Evolutionary conservation across 2,888 invertebrate genomes (phyloP).

Genomic region (Eupithecia insigniata): DNA sequence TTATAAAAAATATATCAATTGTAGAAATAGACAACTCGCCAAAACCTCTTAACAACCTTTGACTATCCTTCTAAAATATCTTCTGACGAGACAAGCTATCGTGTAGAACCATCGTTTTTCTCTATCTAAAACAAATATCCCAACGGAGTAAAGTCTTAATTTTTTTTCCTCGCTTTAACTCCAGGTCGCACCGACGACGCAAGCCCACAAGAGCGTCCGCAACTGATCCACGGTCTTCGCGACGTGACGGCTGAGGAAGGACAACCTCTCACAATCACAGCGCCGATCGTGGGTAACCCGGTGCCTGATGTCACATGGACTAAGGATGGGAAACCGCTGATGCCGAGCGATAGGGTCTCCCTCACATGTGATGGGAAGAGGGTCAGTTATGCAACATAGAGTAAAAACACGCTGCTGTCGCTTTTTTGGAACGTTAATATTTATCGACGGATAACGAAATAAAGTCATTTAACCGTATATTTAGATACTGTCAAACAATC

Average conservation of each 20-base stretch:
- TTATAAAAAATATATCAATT: background rate
- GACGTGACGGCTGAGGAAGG: constrained; percentile 94
- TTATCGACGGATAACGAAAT: background rate
- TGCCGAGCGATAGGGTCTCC: constrained; percentile 87
- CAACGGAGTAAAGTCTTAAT: no score
- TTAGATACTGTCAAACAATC: background rate
- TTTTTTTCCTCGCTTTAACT: background rate
- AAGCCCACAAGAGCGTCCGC: constrained; percentile 89
- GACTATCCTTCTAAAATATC: no score
- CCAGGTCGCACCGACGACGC: constrained; percentile 85
- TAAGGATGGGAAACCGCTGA: constrained; percentile 88
- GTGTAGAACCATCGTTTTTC: no score
- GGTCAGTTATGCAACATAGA: no score
- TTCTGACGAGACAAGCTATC: no score
- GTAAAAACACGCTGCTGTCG: no score
- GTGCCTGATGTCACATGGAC: constrained; percentile 92
- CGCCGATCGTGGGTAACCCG: constrained; percentile 92
- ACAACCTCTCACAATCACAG: constrained; percentile 87
- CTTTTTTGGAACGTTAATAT: background rate
- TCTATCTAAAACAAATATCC: no score
- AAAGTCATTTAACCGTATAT: background rate
- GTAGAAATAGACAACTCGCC: background rate
- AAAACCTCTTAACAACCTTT: background rate
- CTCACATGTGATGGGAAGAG: constrained; percentile 93
- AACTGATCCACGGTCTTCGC: constrained; percentile 88